Conservation (phyloP, 2,888 invertebrate genomes). For the Hermaeophaga mercurialis region DNA sequence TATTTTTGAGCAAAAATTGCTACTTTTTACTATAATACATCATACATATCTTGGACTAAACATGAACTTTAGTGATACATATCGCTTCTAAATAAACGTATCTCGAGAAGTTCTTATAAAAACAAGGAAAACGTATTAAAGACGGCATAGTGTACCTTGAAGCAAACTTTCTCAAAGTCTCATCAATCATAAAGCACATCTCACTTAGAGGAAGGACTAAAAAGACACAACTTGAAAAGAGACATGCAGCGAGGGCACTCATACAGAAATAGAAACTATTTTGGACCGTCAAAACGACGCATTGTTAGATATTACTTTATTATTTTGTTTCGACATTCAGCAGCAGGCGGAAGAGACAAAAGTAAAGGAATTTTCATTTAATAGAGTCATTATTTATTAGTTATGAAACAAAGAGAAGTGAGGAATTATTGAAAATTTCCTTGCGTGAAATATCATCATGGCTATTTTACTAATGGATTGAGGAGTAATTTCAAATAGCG, state of each 20-base stretch:
- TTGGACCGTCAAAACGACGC: neutral
- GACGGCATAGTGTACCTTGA: neutral
- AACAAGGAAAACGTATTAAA: neutral
- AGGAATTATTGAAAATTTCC: no score
- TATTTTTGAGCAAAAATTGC: no score
- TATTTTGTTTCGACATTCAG: neutral
- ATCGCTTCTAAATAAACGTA: no score
- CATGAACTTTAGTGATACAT: no score
- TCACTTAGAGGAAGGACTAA: neutral
- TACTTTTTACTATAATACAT: no score
- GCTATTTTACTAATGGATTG: no score
- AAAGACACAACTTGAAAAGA: neutral
- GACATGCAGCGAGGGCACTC: neutral
- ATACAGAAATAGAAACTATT: neutral
- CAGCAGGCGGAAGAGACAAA: neutral
- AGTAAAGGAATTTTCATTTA: neutral
- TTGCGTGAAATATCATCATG: no score
- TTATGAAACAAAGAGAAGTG: neutral
- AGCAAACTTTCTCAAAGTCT: neutral
- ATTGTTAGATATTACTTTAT: neutral
- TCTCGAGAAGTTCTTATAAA: no score
- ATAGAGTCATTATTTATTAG: neutral
- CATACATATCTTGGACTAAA: no score
- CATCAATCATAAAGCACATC: neutral
- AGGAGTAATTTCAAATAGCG: no score